Evolutionary conservation across 2,113 vertebrate species (phyloP).

Genomic region (Dascyllus trimaculatus): DNA sequence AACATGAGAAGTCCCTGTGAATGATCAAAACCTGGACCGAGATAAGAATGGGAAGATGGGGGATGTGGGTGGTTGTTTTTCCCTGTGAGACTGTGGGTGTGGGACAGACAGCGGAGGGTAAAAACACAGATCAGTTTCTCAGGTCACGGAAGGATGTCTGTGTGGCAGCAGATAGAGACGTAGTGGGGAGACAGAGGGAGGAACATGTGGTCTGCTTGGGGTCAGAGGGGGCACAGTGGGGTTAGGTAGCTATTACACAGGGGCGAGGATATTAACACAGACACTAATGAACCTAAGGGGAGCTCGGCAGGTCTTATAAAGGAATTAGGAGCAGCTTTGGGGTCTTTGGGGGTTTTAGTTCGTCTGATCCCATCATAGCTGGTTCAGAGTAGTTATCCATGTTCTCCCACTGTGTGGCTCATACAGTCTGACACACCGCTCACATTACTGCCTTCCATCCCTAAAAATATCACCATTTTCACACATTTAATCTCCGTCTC

Average conservation of each 20-base stretch:
- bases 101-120: slow-evolving; percentile 33
- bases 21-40: slow-evolving; percentile 28
- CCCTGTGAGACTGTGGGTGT: slow-evolving; percentile 52
- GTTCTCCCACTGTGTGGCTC: slow-evolving; percentile 30
- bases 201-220: slow-evolving; percentile 38
- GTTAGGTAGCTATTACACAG: slow-evolving; percentile 33
- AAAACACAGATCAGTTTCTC: slow-evolving; percentile 63
- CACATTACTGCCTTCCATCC: not conserved
- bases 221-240: slow-evolving; percentile 28
- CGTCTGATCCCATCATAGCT: slow-evolving; percentile 72
- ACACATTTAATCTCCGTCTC: not conserved
- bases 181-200: not conserved
- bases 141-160: slow-evolving; percentile 69
- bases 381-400: slow-evolving; percentile 65
- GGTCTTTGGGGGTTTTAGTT: slow-evolving; percentile 59
- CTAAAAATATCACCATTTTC: slow-evolving; percentile 4
- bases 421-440: not conserved
- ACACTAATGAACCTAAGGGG: slow-evolving; percentile 61
- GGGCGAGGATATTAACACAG: slow-evolving; percentile 59
- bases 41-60: not conserved
- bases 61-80: slow-evolving; percentile 52
- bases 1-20: slow-evolving; percentile 34
- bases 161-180: slow-evolving; percentile 48
- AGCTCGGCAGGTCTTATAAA: slow-evolving; percentile 44
- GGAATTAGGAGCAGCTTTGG: slow-evolving; percentile 68